phyloP scores from a whole-genome alignment of 64 coral and sea anemone genomes.

The Montipora capricornis region DNA sequence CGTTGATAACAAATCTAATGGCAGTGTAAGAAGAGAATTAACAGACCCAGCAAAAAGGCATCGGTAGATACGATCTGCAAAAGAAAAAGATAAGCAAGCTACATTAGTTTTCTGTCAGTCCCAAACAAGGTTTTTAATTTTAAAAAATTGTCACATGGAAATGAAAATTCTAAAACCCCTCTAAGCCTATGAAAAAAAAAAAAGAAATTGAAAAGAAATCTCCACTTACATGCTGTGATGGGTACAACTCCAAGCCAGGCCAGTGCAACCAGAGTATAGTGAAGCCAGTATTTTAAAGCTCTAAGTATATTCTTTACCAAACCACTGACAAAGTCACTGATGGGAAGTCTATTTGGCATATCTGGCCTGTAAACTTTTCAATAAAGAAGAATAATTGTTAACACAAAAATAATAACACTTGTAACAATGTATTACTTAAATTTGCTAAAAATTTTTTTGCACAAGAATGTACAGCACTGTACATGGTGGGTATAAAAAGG shows the following conservation, averaged over 20 bases:
- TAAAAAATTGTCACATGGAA: no score
- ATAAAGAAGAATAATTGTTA: neutral
- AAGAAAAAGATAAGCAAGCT: neutral
- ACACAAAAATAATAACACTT: neutral
- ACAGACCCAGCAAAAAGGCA: slow-evolving; percentile 97
- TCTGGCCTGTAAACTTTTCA: slow-evolving; percentile 89
- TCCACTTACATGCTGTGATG: slow-evolving; percentile 95
- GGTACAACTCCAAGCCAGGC: slow-evolving; percentile 98
- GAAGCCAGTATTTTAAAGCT: slow-evolving; percentile 95
- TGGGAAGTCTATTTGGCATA: slow-evolving; percentile 93
- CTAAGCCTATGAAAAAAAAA: neutral
- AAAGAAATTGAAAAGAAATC: neutral
- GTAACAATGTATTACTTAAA: neutral
- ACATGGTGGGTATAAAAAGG: no score
- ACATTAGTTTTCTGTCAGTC: neutral
- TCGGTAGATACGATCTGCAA: slow-evolving; percentile 98
- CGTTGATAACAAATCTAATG: slow-evolving; percentile 97
- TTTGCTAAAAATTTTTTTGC: no score
- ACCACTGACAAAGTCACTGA: slow-evolving; percentile 96
- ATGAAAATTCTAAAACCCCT: no score
- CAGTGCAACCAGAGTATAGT: slow-evolving; percentile 94
- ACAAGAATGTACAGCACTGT: no score
- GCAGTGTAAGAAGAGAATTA: slow-evolving; percentile 94
- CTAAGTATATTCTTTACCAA: slow-evolving; percentile 88
- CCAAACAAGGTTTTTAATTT: neutral